A percentile compares a stretch with the other conserved stretches of the same genome.
Evolutionary conservation across 2,113 vertebrate genomes (phyloP).

Genomic region (Cepphus grylle): DNA sequence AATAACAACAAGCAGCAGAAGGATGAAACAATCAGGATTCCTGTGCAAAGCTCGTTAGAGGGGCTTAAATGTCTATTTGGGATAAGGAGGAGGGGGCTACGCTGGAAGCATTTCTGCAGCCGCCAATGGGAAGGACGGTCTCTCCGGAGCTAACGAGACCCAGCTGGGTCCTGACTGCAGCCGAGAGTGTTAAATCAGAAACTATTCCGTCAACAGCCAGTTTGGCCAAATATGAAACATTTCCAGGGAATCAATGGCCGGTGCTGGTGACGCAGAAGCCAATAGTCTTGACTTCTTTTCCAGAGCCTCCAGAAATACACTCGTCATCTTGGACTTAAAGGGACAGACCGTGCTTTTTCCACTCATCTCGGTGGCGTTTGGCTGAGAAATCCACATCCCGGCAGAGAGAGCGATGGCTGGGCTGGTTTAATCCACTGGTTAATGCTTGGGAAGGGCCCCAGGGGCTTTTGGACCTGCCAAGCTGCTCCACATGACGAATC

Average conservation of each 20-base stretch:
- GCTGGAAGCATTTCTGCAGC: conserved; percentile 53
- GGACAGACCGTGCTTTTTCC: not conserved
- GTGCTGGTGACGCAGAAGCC: conserved; percentile 60
- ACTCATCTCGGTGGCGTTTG: fast-evolving
- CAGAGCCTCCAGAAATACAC: conserved; percentile 59
- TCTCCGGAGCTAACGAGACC: conserved; percentile 55
- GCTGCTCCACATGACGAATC: not conserved
- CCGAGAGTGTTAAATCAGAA: conserved; percentile 69
- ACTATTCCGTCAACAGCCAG: conserved; percentile 67
- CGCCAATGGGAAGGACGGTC: conserved; percentile 26
- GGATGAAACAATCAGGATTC: conserved; percentile 37
- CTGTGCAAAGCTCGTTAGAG: conserved; percentile 27
- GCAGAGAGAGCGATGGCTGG: not conserved
- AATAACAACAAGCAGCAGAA: not conserved
- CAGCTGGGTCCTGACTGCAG: conserved; percentile 59
- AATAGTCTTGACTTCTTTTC: conserved; percentile 67
- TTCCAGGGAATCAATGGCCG: conserved; percentile 66
- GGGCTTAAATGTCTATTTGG: conserved; percentile 1
- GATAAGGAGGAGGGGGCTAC: conserved; percentile 4
- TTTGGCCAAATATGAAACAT: conserved; percentile 72
- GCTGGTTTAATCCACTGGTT: conserved; percentile 39
- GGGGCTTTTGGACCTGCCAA: conserved; percentile 19
- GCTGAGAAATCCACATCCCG: not conserved
- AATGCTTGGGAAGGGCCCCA: not conserved
- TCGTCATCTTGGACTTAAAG: conserved; percentile 54